Evolutionary conservation across 1,140 invertebrate species (phyloP).

Genomic region (Zaprionus gabonicus): DNA sequence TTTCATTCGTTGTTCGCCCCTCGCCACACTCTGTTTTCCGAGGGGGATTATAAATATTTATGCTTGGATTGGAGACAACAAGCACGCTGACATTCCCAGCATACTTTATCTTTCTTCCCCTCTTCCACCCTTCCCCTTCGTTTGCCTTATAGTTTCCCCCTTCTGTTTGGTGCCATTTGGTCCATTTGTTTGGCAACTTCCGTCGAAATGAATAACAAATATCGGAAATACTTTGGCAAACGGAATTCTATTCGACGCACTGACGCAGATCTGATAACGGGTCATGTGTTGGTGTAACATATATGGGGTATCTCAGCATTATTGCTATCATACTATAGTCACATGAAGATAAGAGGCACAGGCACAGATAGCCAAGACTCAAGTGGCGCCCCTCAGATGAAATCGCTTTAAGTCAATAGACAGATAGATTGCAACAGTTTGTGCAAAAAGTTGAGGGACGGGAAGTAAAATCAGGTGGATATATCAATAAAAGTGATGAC

Average conservation of each 20-base stretch:
- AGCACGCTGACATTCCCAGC: slow-evolving; percentile 31
- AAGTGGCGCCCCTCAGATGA: neutral
- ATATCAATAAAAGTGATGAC: too few species aligned
- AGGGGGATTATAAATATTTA: slow-evolving; percentile 66
- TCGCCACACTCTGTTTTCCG: neutral
- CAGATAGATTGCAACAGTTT: too few species aligned
- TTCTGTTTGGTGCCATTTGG: slow-evolving; percentile 6
- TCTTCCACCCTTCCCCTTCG: neutral
- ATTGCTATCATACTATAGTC: neutral
- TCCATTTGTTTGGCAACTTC: slow-evolving; percentile 23
- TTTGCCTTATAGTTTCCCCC: neutral
- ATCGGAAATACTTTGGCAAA: slow-evolving; percentile 18
- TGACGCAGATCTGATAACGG: slow-evolving; percentile 2
- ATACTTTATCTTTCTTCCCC: slow-evolving; percentile 7
- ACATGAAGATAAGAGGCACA: neutral
- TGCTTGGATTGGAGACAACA: slow-evolving; percentile 51
- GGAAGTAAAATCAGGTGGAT: too few species aligned
- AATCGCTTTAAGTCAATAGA: too few species aligned
- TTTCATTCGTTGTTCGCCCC: slow-evolving; percentile 1
- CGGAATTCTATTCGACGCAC: neutral
- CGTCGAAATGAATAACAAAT: slow-evolving; percentile 16
- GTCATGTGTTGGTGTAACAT: neutral
- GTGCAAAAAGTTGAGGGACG: too few species aligned
- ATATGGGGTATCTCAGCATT: neutral
- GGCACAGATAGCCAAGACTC: neutral